Base-by-base conservation (phyloP, 2,888 invertebrate genomes). In the Helicoverpa assulta region DNA sequence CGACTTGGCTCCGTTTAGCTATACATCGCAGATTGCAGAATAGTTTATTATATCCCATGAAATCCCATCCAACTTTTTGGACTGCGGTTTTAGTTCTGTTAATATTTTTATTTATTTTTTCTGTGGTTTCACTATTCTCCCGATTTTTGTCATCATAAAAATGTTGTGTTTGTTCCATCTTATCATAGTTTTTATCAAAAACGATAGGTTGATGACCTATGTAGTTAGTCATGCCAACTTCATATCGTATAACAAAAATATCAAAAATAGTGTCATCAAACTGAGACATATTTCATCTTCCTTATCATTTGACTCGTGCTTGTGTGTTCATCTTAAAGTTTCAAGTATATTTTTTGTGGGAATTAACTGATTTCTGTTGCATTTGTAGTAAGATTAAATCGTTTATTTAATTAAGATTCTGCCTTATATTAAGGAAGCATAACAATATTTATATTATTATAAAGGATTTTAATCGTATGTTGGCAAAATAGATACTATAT, bases 211-310 rank as follows among this genome's bases (percentile, higher is more conserved):
- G 26, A 53, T 57, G 64, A 57, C 64, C 70, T 60, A 50, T 5
- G 47, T n/a, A 50, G 56, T 40, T 43, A 51, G 53, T 68, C 68
- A 8, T n/a, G 18, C 26, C 40, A 68, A 43, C 1, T 50, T 60
- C 59, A 58, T 70, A 61, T 65, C 57, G 29, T 47, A 10, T 50
- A 8, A 58, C 29, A 29, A 51, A 33, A 18, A 60, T 62, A 33
- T 40, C 8, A 33, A 60, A 56, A 43, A 53, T 10, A 61, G 53
- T 63, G 40, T 75, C 71, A 71, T 76, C 77, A 59, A 33, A 21
- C 12, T 16, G 14, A 12, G 10, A 71, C 29, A 64, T 51, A 57
- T 53, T 62, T 63, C 62, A 67, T 63, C 76, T 59, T 37, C 37
- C 0, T 6, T 66, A 65, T 53, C 51, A 33, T 33, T 33, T 54